Evolutionary conservation across 2,113 vertebrate genomes (phyloP).

Genomic region (Lampris megalopsis): DNA sequence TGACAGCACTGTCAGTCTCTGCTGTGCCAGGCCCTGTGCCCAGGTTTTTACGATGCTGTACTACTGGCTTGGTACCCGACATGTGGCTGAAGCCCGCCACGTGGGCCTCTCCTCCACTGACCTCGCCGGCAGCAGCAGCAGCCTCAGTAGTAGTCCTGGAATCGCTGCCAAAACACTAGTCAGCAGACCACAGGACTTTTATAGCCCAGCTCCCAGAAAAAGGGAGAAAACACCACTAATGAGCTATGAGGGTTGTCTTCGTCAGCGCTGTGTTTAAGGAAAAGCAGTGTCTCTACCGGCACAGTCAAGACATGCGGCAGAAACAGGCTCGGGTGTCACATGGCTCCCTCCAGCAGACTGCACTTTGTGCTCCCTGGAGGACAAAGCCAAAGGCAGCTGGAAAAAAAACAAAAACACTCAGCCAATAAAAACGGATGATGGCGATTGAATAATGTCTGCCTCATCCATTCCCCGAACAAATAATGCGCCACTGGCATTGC

Average conservation of each 20-base stretch:
- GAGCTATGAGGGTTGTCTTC: constrained; percentile 36
- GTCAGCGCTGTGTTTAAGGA: constrained; percentile 50
- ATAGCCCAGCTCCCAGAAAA: constrained; percentile 46
- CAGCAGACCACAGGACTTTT: constrained; percentile 66
- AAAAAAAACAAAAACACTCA: constrained; percentile 57
- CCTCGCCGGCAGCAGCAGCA: constrained; percentile 46
- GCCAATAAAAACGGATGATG: constrained; percentile 72
- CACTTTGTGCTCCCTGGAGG: constrained; percentile 40
- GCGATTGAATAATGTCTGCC: constrained; percentile 70
- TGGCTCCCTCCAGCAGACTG: constrained; percentile 30
- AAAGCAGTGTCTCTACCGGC: constrained; percentile 58
- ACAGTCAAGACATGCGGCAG: constrained; percentile 34
- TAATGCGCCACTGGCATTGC: constrained; percentile 43
- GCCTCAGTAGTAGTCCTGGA: constrained; percentile 30
- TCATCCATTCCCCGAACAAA: constrained; percentile 69
- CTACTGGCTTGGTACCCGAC: constrained; percentile 57
- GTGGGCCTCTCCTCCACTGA: constrained; percentile 48
- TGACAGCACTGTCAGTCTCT: constrained; percentile 29
- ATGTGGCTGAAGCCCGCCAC: constrained; percentile 65
- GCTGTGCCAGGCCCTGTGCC: constrained; percentile 35
- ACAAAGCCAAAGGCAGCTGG: constrained; percentile 58
- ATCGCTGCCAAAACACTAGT: constrained; percentile 68
- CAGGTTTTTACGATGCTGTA: constrained; percentile 49
- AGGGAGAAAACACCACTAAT: constrained; percentile 40
- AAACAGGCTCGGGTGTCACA: constrained; percentile 38